Evolutionary conservation across 2,888 invertebrate species (phyloP).

Genomic region (Yponomeuta sedellus): DNA sequence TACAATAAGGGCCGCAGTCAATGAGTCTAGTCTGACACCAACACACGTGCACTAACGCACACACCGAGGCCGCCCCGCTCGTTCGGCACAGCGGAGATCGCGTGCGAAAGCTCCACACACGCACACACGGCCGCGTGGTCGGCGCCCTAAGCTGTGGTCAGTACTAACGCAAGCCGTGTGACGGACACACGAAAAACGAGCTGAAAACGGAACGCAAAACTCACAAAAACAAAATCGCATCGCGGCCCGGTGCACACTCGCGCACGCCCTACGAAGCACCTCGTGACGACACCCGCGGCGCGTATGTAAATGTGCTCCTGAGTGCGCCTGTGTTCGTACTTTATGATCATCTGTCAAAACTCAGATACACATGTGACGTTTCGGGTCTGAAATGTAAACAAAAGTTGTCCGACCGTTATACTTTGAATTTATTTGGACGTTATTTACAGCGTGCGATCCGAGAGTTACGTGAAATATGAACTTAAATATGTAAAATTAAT

Average conservation of each 20-base stretch:
- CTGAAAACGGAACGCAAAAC: constrained; percentile 69
- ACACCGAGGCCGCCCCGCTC: constrained; percentile 60
- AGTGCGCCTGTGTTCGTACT: constrained; percentile 60
- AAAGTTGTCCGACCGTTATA: constrained; percentile 48
- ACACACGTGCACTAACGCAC: constrained; percentile 66
- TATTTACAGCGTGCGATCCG: constrained; percentile 56
- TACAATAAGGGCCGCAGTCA: constrained; percentile 76
- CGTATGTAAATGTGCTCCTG: constrained; percentile 57
- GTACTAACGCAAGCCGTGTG: constrained; percentile 75
- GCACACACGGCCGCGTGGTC: constrained; percentile 61
- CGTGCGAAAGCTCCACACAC: constrained; percentile 75
- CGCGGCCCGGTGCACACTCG: constrained; percentile 22
- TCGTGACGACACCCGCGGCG: constrained; percentile 31
- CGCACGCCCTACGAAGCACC: constrained; percentile 35
- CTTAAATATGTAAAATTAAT: constrained; percentile 67
- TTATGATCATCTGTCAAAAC: constrained; percentile 73
- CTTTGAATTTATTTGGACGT: constrained; percentile 49
- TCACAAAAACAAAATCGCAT: constrained; percentile 46
- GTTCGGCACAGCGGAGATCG: constrained; percentile 66
- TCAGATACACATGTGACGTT: constrained; percentile 72
- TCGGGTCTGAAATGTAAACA: constrained; percentile 71
- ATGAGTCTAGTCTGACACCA: constrained; percentile 75
- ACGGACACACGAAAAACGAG: constrained; percentile 76
- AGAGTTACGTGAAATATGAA: constrained; percentile 63
- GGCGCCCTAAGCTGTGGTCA: constrained; percentile 77